Evolutionary conservation across 2,797 vertebrate genomes (phyloP), one percentile per base, ranked within the genome.

Genomic region (Thunnus albacares): DNA sequence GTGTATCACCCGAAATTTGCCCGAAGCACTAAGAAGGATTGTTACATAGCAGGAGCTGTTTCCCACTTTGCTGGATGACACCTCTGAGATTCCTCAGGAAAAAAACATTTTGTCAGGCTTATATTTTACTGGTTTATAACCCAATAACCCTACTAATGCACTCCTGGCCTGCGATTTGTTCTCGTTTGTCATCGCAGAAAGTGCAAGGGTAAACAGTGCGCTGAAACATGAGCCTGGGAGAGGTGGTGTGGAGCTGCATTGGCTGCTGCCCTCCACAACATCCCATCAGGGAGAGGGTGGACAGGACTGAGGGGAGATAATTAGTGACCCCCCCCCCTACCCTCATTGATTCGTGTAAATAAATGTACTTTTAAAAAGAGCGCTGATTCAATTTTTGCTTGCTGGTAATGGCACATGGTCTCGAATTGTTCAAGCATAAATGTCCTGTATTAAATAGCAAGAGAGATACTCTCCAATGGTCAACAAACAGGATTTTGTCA

Each of bases 161-260:
- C 87, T 77, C 71, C 57, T 55, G 81, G 87, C 75, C 69, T 66
- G 81, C 24, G 17, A 89, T 92, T 87, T 91, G 86, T 93, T 86
- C 89, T 91, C 67, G 58, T 92, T 91, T 92, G 92, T 90, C 91
- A 88, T 58, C 11, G 30, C 71, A 78, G 71, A 82, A 86, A 87
- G 85, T 79, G 87, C 84, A 24, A 80, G 61, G 51, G 81, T 83
- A 79, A 89, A 93, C 86, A 79, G 75, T 0, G 0, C 1, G 4
- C 71, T 83, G 87, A 88, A 88, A 90, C 82, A 70, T 26, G 84
- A 91, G 88, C 71, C 84, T 1, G 35, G 61, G 56, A 51, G 80
- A 84, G 75, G 78, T 67, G 86, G 81, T 79, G 81, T 79, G 43
- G 62, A 71, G 70, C 80, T 79, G 69, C 26, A 15, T 63, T 13